Evolutionary conservation across 2,797 vertebrate species (phyloP).

Genomic region (Phoebastria nigripes): DNA sequence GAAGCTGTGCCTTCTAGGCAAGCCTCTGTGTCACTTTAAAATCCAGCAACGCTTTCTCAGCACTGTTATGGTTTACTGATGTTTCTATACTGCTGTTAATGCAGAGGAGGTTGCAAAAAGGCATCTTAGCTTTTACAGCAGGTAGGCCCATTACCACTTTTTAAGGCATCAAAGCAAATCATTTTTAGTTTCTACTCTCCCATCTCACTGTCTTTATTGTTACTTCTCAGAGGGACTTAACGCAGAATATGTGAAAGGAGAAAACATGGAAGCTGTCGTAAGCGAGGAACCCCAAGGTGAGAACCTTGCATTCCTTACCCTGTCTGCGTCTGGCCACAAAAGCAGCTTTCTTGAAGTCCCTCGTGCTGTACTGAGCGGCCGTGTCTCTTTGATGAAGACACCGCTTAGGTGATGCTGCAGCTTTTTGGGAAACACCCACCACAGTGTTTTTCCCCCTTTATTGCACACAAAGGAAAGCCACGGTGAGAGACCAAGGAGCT

Average conservation of each 20-base stretch:
- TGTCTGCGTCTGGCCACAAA: background rate
- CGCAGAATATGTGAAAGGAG: constrained; percentile 86
- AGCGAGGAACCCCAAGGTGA: constrained; percentile 93
- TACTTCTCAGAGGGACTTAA: constrained; percentile 88
- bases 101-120: background rate
- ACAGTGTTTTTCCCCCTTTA: background rate
- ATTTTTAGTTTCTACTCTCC: background rate
- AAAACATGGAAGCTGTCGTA: constrained; percentile 87
- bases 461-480: background rate
- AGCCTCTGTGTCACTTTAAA: background rate
- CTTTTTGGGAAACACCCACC: background rate
- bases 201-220: background rate
- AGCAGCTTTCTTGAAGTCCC: background rate
- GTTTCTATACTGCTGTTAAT: background rate
- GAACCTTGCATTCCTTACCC: background rate
- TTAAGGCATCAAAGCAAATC: background rate
- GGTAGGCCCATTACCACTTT: background rate
- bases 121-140: background rate
- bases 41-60: background rate
- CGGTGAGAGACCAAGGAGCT: background rate
- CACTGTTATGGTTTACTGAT: background rate
- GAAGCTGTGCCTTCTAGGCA: background rate
- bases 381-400: background rate
- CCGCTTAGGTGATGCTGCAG: background rate
- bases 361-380: background rate